Evolutionary conservation across 2,888 invertebrate species (phyloP), one percentile per base, ranked within the genome.

Genomic region (Argyresthia goedartella): DNA sequence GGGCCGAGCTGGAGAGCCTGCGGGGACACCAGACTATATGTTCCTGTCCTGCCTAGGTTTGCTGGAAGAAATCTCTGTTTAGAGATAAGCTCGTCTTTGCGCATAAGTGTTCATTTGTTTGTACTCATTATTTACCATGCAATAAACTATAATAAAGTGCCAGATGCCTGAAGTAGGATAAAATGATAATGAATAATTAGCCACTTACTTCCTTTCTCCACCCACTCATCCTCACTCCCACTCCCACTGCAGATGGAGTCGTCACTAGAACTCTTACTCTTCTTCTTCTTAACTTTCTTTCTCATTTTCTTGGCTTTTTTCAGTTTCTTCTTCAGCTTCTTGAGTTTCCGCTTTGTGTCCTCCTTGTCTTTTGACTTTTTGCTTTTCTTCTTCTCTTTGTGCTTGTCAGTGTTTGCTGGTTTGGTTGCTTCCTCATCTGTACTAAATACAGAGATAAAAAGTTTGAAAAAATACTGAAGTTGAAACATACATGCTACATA

Each of bases 121-220:
- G n/a, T n/a, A n/a, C n/a, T n/a, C n/a, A n/a, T n/a, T n/a, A n/a
- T n/a, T n/a, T n/a, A n/a, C n/a, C n/a, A n/a, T n/a, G n/a, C n/a
- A n/a, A n/a, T n/a, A n/a, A n/a, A n/a, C n/a, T n/a, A n/a, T n/a
- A n/a, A n/a, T n/a, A n/a, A n/a, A n/a, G n/a, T n/a, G n/a, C n/a
- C n/a, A n/a, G n/a, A n/a, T n/a, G n/a, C 25, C 6, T 25, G 6
- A 25, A 25, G 25, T 4, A 25, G 25, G 6, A 25, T 25, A 25
- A 6, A 25, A 25, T n/a, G n/a, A 9, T 9, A 8, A 39, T 4
- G 39, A 39, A 39, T 39, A n/a, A 11, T 3, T 39, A 39, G 9
- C 10, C 14, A 71, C 79, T 74, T 62, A 87, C 76, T 78, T 61
- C 88, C 88, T 78, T 91, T 92, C 66, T 93, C 93, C 1, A 93